phyloP scores from a whole-genome alignment of 1,140 invertebrate genomes.

The Notospermus geniculatus region DNA sequence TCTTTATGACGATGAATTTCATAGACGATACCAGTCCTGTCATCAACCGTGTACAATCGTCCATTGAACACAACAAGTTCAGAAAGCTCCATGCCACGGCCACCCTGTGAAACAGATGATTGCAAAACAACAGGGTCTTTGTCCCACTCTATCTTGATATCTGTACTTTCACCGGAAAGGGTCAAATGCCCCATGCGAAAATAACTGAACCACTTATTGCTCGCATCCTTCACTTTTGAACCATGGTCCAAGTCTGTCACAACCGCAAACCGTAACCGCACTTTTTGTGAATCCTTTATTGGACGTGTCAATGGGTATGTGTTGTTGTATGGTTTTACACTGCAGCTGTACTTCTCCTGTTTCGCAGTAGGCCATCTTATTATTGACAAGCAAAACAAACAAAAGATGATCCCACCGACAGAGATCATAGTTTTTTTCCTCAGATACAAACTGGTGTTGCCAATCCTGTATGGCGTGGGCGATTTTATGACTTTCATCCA shows the following conservation, averaged over 20 bases:
- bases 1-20: conserved; percentile 66
- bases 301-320: conserved; percentile 85
- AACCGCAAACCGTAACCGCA: conserved; percentile 70
- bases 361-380: conserved; percentile 18
- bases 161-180: conserved; percentile 42
- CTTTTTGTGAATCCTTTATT: conserved; percentile 37
- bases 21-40: conserved; percentile 93
- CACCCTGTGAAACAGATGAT: conserved; percentile 71
- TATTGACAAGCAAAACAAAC: conserved; percentile 63
- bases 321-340: conserved; percentile 64
- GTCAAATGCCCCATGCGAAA: conserved; percentile 69
- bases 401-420: conserved; percentile 66
- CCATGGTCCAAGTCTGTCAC: conserved; percentile 87
- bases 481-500: conserved; percentile 80
- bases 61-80: conserved; percentile 95
- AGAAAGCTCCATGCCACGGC: conserved; percentile 95
- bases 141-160: conserved; percentile 48
- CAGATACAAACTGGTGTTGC: conserved; percentile 76
- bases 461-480: conserved; percentile 80
- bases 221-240: conserved; percentile 69
- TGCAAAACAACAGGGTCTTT: conserved; percentile 58
- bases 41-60: conserved; percentile 87
- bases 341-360: conserved; percentile 19
- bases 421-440: conserved; percentile 65
- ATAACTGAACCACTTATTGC: conserved; percentile 76